Evolutionary conservation across 2,113 vertebrate genomes (phyloP).

Genomic region (Myotis lucifugus): DNA sequence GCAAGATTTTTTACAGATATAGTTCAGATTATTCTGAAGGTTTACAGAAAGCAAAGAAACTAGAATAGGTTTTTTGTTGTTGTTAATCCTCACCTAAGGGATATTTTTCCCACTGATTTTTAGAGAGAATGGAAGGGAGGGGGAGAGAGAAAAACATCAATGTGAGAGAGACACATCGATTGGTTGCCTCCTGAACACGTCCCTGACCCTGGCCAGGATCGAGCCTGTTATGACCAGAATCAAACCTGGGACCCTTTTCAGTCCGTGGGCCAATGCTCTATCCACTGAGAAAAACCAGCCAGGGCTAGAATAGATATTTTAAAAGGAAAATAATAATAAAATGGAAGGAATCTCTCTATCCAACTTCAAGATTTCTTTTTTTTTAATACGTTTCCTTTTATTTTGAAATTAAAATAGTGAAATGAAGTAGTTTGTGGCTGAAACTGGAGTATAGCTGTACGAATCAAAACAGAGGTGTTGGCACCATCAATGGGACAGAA

Average conservation of each 20-base stretch:
- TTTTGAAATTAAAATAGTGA: background rate
- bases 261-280: too few relatives aligned
- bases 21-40: background rate
- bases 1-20: background rate
- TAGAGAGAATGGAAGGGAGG: too few relatives aligned
- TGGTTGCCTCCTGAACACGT: too few relatives aligned
- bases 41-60: background rate
- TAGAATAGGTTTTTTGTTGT: too few relatives aligned
- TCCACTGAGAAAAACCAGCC: too few relatives aligned
- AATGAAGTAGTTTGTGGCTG: background rate
- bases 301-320: background rate
- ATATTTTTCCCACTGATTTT: too few relatives aligned
- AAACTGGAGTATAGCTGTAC: background rate
- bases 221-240: too few relatives aligned
- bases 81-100: too few relatives aligned
- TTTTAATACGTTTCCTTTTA: background rate
- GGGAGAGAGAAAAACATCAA: too few relatives aligned
- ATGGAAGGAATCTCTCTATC: background rate
- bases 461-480: background rate
- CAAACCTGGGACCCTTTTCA: too few relatives aligned
- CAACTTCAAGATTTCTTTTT: background rate
- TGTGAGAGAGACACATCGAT: too few relatives aligned
- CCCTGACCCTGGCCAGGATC: fast-evolving
- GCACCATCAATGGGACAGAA: background rate
- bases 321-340: conserved; percentile 20